These are phyloP conservation scores for Microcaecilia unicolor DNA, from an alignment of 2,797 vertebrate genomes.

Conservation along the genomic window DNA sequence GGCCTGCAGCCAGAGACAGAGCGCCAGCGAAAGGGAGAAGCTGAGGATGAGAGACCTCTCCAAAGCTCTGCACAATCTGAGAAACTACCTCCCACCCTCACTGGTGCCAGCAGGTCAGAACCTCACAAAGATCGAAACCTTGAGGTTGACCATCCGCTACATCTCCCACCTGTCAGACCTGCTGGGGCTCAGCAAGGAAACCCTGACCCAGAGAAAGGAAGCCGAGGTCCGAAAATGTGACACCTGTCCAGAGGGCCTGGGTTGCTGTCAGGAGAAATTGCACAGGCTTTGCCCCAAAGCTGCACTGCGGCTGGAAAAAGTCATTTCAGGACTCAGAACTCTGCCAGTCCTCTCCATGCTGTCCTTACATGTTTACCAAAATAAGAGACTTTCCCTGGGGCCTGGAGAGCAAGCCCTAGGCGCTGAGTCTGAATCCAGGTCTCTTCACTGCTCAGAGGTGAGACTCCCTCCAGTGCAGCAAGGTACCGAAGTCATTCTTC, in stretches of 20 bases:
- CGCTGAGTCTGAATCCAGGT: background rate
- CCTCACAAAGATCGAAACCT: constrained; percentile 73
- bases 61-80: constrained; percentile 55
- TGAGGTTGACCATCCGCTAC: constrained; percentile 60
- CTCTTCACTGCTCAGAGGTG: background rate
- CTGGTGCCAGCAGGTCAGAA: constrained; percentile 60
- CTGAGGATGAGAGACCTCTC: constrained; percentile 69
- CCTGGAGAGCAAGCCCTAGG: background rate
- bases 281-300: background rate
- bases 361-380: background rate
- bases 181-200: constrained; percentile 58
- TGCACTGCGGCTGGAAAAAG: background rate
- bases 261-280: constrained; percentile 43
- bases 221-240: constrained; percentile 27
- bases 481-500: background rate
- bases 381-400: background rate
- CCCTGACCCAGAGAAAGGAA: constrained; percentile 40
- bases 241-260: constrained; percentile 44
- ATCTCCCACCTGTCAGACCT: constrained; percentile 52
- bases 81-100: constrained; percentile 59
- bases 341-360: background rate
- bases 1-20: constrained; percentile 50
- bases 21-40: constrained; percentile 64
- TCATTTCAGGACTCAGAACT: fast-evolving
- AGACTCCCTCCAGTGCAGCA: background rate